These are phyloP conservation scores for Xenopus tropicalis DNA, from an alignment of 2,113 vertebrate species.

Conservation along the genomic window UCB_Xtro_10.0 CM004451.2:87026501-87027000, in stretches of 20 bases:
- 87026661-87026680: too few species aligned
- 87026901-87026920: neutral
- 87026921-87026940: conserved; percentile 31
- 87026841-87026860: neutral
- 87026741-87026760: too few species aligned
- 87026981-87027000: conserved; percentile 6
- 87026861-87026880: neutral
- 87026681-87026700: neutral
- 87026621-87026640: too few species aligned
- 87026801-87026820: neutral
- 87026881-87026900: conserved; percentile 6
- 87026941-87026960: conserved; percentile 12
- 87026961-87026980: conserved; percentile 21
- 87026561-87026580: too few species aligned
- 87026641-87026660: too few species aligned
- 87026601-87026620: too few species aligned
- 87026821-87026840: neutral
- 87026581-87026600: too few species aligned
- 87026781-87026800: neutral
- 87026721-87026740: too few species aligned
- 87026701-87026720: neutral
- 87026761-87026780: neutral
- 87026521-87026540: too few species aligned
- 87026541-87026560: too few species aligned
- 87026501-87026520: too few species aligned